These are phyloP conservation scores for Ginglymostoma cirratum DNA, from an alignment of 2,113 vertebrate genomes.

Conservation along the genomic window DNA sequence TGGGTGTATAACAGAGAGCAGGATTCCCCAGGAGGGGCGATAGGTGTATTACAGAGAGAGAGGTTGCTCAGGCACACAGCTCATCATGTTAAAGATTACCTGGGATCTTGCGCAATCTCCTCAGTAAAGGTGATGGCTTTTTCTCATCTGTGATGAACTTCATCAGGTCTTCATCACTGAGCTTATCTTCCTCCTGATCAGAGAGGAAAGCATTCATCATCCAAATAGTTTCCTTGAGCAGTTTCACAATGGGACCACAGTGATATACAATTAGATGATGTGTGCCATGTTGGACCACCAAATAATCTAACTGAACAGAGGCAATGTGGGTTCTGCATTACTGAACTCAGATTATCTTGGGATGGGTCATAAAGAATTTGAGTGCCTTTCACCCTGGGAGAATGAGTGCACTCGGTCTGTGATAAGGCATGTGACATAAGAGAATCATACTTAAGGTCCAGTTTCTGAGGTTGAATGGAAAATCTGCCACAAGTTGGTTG, in stretches of 20 bases:
- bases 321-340: background rate
- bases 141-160: slow-evolving; percentile 14
- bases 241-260: background rate
- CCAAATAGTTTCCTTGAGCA: background rate
- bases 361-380: background rate
- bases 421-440: background rate
- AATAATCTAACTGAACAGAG: background rate
- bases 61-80: no score
- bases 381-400: background rate
- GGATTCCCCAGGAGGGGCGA: background rate
- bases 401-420: background rate
- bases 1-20: background rate
- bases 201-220: background rate
- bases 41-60: background rate
- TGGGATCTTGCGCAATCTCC: slow-evolving; percentile 2
- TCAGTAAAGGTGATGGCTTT: slow-evolving; percentile 6
- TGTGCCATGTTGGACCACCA: background rate
- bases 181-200: slow-evolving; percentile 30
- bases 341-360: background rate
- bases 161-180: slow-evolving; percentile 31
- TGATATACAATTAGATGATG: background rate
- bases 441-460: background rate
- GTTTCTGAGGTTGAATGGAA: background rate
- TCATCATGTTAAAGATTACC: background rate
- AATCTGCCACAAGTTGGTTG: background rate